Evolutionary conservation across 2,113 vertebrate genomes (phyloP), one percentile per base, ranked within the genome.

Genomic region (Oryzias curvinotus): DNA sequence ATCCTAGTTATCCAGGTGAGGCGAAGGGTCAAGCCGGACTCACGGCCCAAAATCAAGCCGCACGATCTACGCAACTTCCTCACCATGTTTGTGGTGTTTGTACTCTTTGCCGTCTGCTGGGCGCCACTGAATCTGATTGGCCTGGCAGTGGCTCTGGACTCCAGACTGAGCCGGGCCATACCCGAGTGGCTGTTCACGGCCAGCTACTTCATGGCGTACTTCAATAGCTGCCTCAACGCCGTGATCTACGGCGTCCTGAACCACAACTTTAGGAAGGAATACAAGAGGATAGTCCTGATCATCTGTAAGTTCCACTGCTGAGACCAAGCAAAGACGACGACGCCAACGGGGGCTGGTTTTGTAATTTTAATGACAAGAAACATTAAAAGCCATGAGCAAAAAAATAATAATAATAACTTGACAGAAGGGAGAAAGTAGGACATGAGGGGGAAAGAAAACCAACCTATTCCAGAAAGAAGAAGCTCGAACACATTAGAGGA

Each of bases 181-280:
- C 93, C 93, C 0, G 88, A 87, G 65, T 93, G 93, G 93, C 88
- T 94, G 25, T 94, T 94, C 79, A 92, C 90, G 0, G 90, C 90
- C 63, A 94, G 93, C 68, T 94, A 94, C 85, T 93, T 94, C 62
- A 93, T 93, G 92, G 93, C 93, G 3, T 94, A 94, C 56, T 94
- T 93, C 80, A 94, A 94, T 84, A 94, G 93, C 85, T 93, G 93
- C 74, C 88, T 94, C 65, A 94, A 94, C 3, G 92, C 92, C 1
- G 91, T 94, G 5, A 80, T 94, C 58, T 94, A 94, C 13, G 93
- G 93, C 0, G 91, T 78, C 54, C 81, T 94, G 67, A 94, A 94
- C 74, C 87, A 91, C 71, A 94, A 93, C 81, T 94, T 94, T 81
- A 86, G 93, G 62, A 93, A 92, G 59, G 93, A 94, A 77, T 93